Evolutionary conservation across 2,113 vertebrate genomes (phyloP).

Genomic region (Halichoerus grypus): DNA sequence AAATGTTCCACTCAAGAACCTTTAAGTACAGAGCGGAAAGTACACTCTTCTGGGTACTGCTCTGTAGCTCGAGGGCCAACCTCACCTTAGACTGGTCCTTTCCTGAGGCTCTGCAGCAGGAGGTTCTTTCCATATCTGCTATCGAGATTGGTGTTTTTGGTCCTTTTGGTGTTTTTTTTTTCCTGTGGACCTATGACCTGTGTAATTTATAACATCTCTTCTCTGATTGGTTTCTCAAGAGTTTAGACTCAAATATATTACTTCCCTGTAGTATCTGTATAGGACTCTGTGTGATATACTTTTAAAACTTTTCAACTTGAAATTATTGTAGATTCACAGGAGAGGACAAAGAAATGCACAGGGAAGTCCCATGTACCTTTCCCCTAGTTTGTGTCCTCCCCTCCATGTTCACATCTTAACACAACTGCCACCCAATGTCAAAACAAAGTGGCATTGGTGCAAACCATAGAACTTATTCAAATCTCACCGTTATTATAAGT

Average conservation of each 20-base stretch:
- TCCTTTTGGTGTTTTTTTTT: background rate
- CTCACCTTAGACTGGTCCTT: background rate
- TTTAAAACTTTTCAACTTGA: background rate
- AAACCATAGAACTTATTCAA: background rate
- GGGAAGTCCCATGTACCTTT: background rate
- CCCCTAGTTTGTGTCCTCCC: rapidly evolving
- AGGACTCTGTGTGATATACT: background rate
- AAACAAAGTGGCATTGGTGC: background rate
- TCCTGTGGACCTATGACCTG: background rate
- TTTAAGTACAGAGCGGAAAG: background rate
- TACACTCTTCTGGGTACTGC: background rate
- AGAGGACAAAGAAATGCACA: background rate
- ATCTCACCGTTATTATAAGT: background rate
- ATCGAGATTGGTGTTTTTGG: background rate
- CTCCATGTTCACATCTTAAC: background rate
- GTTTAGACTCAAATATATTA: background rate
- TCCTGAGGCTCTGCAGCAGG: background rate
- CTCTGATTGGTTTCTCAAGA: background rate
- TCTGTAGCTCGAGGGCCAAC: background rate
- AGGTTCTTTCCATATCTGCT: background rate
- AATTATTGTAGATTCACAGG: background rate
- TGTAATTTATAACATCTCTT: background rate
- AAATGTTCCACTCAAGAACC: background rate
- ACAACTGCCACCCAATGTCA: too few species aligned
- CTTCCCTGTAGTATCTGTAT: background rate